phyloP scores from a whole-genome alignment of 2,113 vertebrate species.

The Crotalus viridis region DNA sequence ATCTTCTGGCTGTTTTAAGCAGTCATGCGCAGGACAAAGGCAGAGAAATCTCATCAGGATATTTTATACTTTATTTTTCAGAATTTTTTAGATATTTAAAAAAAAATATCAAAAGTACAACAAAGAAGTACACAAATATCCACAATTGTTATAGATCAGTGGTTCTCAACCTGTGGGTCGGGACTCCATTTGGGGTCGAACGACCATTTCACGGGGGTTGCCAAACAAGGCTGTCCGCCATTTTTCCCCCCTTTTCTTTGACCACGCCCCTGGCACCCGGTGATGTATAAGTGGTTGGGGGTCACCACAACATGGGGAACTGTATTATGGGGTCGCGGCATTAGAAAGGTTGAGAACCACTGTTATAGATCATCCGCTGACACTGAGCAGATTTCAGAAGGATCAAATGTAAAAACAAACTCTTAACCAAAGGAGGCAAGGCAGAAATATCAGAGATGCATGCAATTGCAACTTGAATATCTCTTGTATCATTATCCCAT shows the following conservation, averaged over 20 bases:
- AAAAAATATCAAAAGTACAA: slow-evolving; percentile 2
- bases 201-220: no score
- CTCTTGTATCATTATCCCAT: neutral
- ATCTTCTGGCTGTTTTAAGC: neutral
- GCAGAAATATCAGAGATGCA: neutral
- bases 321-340: no score
- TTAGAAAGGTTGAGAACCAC: no score
- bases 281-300: no score
- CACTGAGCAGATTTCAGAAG: neutral
- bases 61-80: slow-evolving; percentile 16
- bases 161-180: no score
- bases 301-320: no score
- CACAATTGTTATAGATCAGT: neutral
- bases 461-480: neutral
- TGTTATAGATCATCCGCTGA: neutral
- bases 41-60: neutral
- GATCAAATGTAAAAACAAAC: neutral
- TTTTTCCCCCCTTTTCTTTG: no score
- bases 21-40: neutral
- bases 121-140: neutral
- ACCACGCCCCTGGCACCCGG: no score
- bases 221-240: no score
- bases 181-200: no score
- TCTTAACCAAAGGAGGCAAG: no score
- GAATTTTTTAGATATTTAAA: slow-evolving; percentile 3